Conservation (phyloP, 1,140 invertebrate species). For the Hypothenemus hampei region DNA sequence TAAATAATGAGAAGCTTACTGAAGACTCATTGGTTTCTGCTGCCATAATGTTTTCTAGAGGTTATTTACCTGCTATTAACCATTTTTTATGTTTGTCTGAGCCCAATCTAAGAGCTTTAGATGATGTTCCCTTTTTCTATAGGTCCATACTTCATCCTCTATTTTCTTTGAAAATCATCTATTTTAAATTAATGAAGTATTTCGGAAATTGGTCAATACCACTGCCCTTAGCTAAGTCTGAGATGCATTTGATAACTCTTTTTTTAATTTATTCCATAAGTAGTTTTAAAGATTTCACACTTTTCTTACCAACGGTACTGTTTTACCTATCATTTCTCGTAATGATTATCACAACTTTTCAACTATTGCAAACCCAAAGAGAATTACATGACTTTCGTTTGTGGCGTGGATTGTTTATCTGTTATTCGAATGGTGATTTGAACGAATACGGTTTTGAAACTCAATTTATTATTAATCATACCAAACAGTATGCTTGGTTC, state of each 20-base stretch:
- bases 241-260: constrained; percentile 59
- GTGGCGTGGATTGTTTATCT: constrained; percentile 74
- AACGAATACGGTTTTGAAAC: constrained; percentile 74
- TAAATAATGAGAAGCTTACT: constrained; percentile 65
- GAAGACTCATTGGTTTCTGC: constrained; percentile 76
- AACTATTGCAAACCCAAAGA: constrained; percentile 70
- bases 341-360: constrained; percentile 73
- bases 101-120: constrained; percentile 56
- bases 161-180: constrained; percentile 62
- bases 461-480: constrained; percentile 74
- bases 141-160: constrained; percentile 65
- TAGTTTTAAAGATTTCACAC: constrained; percentile 58
- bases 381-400: constrained; percentile 69
- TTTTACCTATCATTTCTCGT: constrained; percentile 67
- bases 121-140: constrained; percentile 65
- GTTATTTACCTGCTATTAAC: constrained; percentile 70
- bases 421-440: constrained; percentile 60
- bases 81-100: constrained; percentile 65
- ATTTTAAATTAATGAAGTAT: constrained; percentile 59
- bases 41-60: constrained; percentile 72
- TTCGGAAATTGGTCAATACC: constrained; percentile 56
- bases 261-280: constrained; percentile 65
- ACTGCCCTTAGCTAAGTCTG: constrained; percentile 52
- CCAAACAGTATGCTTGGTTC: constrained; percentile 73
- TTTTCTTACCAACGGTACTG: constrained; percentile 61